Percentiles rank a stretch among this genome's conserved stretches.
phyloP scores from a whole-genome alignment of 2,888 invertebrate genomes.

The Torymus aiolomorphi region DNA sequence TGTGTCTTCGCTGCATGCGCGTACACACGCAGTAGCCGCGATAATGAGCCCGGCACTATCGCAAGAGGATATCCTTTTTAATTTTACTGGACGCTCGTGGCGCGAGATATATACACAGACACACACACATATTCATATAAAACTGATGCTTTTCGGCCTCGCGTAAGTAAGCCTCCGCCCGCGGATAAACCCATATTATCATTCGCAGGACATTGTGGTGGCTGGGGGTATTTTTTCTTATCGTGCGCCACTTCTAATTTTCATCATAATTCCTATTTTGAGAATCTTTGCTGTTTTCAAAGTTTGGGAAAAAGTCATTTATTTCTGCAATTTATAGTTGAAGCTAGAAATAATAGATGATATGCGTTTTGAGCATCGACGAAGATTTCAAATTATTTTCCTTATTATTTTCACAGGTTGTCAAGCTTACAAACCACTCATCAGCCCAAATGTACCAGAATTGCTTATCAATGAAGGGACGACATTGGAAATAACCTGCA shows the following conservation, averaged over 20 bases:
- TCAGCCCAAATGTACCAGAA: slow-evolving; percentile 58
- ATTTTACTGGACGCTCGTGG: slow-evolving; percentile 12
- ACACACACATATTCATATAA: not conserved
- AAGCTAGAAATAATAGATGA: too few relatives aligned
- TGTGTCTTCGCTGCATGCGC: not conserved
- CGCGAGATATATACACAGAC: not conserved
- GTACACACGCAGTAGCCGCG: slow-evolving; percentile 5
- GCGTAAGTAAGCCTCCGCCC: not conserved
- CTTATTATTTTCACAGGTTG: slow-evolving; percentile 56
- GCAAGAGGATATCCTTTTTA: slow-evolving; percentile 43
- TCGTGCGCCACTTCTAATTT: not conserved
- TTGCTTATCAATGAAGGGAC: slow-evolving; percentile 67
- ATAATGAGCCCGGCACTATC: slow-evolving; percentile 41
- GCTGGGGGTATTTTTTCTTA: slow-evolving; percentile 12
- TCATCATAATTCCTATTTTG: too few relatives aligned
- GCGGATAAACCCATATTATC: slow-evolving; percentile 29
- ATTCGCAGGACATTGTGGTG: slow-evolving; percentile 24
- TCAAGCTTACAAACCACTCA: slow-evolving; percentile 56
- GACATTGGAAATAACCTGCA: slow-evolving; percentile 63
- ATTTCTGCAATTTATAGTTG: too few relatives aligned
- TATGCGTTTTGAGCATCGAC: too few relatives aligned
- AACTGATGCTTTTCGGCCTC: not conserved
- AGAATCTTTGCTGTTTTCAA: too few relatives aligned
- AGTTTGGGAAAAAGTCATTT: too few relatives aligned
- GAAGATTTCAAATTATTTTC: not conserved